These are phyloP conservation scores for Halocaridina rubra DNA, from an alignment of 2,888 invertebrate genomes.

Conservation along the genomic window DNA sequence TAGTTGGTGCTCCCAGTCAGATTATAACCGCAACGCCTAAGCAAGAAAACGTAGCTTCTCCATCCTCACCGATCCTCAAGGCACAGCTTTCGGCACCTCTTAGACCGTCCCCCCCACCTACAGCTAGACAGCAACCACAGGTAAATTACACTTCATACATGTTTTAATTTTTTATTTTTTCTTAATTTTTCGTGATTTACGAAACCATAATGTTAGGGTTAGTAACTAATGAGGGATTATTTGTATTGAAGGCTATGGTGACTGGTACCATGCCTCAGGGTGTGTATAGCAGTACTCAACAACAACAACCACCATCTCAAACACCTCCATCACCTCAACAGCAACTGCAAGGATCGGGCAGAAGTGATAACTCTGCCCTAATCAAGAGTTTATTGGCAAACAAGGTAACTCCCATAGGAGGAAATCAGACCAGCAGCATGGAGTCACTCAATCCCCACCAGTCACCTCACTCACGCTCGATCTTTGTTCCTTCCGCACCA, in stretches of 20 bases:
- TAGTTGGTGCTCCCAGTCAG: constrained; percentile 1
- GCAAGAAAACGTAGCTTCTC: constrained; percentile 70
- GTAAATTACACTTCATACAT: constrained; percentile 3
- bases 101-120: constrained; percentile 58
- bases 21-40: constrained; percentile 22
- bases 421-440: constrained; percentile 55
- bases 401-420: constrained; percentile 77
- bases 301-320: constrained; percentile 36
- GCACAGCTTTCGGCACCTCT: constrained; percentile 83
- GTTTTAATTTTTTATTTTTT: neutral
- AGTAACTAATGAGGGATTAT: neutral
- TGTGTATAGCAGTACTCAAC: constrained; percentile 56
- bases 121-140: constrained; percentile 45
- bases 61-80: constrained; percentile 84
- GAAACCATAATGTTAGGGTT: neutral
- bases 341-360: constrained; percentile 27
- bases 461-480: constrained; percentile 50
- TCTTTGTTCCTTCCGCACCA: constrained; percentile 40
- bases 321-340: constrained; percentile 42
- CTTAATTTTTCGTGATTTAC: neutral
- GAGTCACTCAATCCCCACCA: constrained; percentile 47
- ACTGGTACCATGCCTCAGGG: constrained; percentile 56
- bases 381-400: constrained; percentile 94
- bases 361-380: constrained; percentile 72
- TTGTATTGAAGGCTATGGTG: constrained; percentile 55